Conservation (phyloP, 1,140 invertebrate genomes). For the Macrobrachium rosenbergii region DNA sequence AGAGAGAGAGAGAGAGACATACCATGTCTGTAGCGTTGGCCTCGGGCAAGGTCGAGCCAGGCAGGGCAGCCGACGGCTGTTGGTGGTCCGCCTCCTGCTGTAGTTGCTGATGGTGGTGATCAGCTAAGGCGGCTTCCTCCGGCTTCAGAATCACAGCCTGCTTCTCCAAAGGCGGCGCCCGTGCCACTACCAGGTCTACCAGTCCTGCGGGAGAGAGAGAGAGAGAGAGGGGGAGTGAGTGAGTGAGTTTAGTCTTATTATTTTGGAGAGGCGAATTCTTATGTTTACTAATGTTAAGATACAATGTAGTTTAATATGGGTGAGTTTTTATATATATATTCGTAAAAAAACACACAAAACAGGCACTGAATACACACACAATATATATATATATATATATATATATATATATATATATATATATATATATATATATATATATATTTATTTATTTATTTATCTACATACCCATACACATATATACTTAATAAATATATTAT, state of each 20-base stretch:
- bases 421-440: conserved; percentile 27
- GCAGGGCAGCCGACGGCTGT: neutral
- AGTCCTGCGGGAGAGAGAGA: conserved; percentile 10
- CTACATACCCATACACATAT: neutral
- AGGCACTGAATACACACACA: no score
- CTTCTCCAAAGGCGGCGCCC: conserved; percentile 50
- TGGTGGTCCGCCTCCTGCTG: conserved; percentile 10
- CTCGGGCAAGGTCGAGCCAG: neutral
- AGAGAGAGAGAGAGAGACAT: neutral
- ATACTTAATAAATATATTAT: neutral
- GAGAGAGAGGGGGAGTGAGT: neutral
- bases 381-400: no score
- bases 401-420: conserved; percentile 27
- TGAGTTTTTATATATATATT: no score
- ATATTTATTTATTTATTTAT: conserved; percentile 20
- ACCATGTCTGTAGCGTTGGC: conserved; percentile 45
- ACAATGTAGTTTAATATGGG: no score
- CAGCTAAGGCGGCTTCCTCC: neutral
- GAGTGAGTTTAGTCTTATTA: neutral
- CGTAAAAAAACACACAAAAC: no score
- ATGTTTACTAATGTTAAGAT: no score
- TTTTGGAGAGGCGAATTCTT: neutral
- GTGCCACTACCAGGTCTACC: conserved; percentile 60
- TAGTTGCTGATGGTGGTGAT: neutral
- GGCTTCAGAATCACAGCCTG: conserved; percentile 19